Conservation (phyloP, 2,888 invertebrate species). For the Ophonus ardosiacus region DNA sequence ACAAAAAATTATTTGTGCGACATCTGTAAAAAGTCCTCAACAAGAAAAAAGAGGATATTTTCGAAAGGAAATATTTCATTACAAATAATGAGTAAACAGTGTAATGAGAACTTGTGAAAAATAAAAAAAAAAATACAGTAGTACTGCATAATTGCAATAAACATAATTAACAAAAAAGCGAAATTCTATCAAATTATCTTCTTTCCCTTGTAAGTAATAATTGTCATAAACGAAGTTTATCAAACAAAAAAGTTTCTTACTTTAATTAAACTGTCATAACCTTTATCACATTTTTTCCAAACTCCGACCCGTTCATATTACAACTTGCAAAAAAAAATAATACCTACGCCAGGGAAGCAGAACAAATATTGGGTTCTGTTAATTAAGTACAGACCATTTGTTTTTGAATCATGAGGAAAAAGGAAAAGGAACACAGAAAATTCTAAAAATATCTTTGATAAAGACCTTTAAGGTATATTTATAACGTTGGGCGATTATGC, state of each 20-base stretch:
- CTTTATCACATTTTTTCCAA: neutral
- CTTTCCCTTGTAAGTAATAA: neutral
- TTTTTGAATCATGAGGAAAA: constrained; percentile 41
- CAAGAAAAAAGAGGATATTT: too few relatives aligned
- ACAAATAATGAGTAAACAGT: too few relatives aligned
- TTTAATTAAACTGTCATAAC: constrained; percentile 26
- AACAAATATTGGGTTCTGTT: constrained; percentile 23
- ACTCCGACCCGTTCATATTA: constrained; percentile 8
- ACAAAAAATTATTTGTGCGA: too few relatives aligned
- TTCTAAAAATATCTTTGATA: constrained; percentile 38
- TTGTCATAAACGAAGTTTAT: neutral
- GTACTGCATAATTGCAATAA: too few relatives aligned
- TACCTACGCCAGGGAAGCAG: neutral
- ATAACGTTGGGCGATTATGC: neutral
- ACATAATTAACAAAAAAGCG: too few relatives aligned
- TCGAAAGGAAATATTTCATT: too few relatives aligned
- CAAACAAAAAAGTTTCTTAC: constrained; percentile 24
- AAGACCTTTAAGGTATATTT: constrained; percentile 39
- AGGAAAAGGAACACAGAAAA: neutral
- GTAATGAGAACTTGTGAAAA: too few relatives aligned
- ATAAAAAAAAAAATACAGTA: too few relatives aligned
- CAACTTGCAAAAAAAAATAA: constrained; percentile 13
- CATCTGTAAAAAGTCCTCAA: too few relatives aligned
- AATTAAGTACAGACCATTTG: constrained; percentile 48
- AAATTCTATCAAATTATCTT: neutral